A percentile compares a stretch with the other conserved stretches of the same genome.
Conservation (phyloP, 2,113 vertebrate species). For the Diphyllodes magnificus region DNA sequence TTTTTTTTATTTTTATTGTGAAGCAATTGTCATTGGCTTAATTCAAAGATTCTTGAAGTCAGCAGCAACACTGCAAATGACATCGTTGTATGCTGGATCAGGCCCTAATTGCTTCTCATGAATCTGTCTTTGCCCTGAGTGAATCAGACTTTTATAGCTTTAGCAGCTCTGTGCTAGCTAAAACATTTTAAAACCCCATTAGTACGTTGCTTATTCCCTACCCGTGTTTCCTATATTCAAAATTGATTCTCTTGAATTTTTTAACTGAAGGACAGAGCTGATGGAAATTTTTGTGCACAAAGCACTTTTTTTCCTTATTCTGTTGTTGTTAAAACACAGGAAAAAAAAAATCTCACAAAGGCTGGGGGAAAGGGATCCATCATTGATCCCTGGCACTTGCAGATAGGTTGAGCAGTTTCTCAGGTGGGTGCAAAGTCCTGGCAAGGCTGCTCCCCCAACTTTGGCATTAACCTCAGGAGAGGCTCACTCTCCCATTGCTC, state of each 20-base stretch:
- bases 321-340: background rate
- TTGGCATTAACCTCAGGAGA: background rate
- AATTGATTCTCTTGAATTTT: background rate
- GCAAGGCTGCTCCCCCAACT: background rate
- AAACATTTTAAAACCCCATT: slow-evolving; percentile 42
- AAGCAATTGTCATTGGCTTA: background rate
- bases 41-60: background rate
- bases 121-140: slow-evolving; percentile 28
- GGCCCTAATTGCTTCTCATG: slow-evolving; percentile 18
- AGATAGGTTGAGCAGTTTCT: background rate
- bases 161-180: slow-evolving; percentile 1
- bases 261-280: background rate
- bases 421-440: background rate
- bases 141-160: slow-evolving; percentile 42
- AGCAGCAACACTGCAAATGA: background rate
- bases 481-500: background rate
- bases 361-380: background rate
- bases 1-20: background rate
- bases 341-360: background rate
- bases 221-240: background rate
- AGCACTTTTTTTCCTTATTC: background rate
- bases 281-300: background rate
- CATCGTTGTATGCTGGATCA: background rate
- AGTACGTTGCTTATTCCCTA: background rate
- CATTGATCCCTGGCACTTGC: background rate